Base-by-base conservation (phyloP, 2,888 invertebrate species). In the Digitonthophagus gazella region DNA sequence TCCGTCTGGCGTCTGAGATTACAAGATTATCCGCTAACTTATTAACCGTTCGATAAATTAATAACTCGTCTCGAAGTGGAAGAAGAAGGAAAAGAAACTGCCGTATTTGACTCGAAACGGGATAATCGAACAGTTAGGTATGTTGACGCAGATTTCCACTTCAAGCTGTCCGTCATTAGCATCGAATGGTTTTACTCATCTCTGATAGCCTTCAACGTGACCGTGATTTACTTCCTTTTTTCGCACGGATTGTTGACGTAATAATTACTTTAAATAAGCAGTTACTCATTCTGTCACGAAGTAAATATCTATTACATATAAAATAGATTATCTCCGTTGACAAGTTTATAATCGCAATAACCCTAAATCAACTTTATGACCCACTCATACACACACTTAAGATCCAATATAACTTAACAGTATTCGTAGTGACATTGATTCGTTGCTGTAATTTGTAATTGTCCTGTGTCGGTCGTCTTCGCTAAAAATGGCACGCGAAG, bases 121-220 rank as follows among this genome's bases (percentile, higher is more conserved):
- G 28, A 44, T 58, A 58, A 20, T 20, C 5, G 18, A 16, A 58
- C 58, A 58, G 58, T 58, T 58, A 58, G 58, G 58, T 44, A 44
- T 44, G 28, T 44, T 44, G 28, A 44, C 6, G 28, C 28, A 44
- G 28, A 44, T 44, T 44, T 44, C 28, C 28, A 44, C 28, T 44
- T 44, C n/a, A n/a, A n/a, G 28, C 8, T 44, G 28, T 44, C n/a
- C 28, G 28, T 44, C 28, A 44, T 44, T 44, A 44, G 28, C 28
- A 44, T 44, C 28, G 28, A 44, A 44, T 44, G 28, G 28, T 44
- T 44, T 44, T 44, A 44, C 28, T 44, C 28, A 44, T 3, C 3
- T 6, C 28, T 8, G 28, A 8, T 44, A 44, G 22, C 6, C 22
- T 22, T 22, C 22, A 44, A 44, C 28, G 11, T 44, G 28, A 44